Evolutionary conservation across 2,888 invertebrate species (phyloP).

Genomic region (Heliconius sara): DNA sequence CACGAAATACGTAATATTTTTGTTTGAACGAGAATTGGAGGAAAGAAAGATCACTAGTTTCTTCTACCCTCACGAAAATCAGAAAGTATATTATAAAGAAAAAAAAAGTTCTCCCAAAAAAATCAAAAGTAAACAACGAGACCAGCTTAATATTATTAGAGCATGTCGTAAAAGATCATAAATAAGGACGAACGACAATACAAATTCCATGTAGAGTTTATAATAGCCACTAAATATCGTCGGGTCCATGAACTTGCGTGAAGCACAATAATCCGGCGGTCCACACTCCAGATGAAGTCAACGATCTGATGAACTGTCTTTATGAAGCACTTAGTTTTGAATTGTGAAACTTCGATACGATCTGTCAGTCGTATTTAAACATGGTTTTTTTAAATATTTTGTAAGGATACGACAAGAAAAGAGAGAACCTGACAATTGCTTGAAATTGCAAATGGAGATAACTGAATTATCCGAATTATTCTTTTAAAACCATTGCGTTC

Average conservation of each 20-base stretch:
- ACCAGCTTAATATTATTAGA: slow-evolving; percentile 5
- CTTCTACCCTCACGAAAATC: too few species aligned
- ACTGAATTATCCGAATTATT: background rate
- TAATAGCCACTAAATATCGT: slow-evolving; percentile 74
- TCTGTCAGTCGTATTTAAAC: background rate
- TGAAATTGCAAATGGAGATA: background rate
- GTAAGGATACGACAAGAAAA: too few species aligned
- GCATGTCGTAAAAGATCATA: slow-evolving; percentile 48
- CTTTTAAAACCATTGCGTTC: background rate
- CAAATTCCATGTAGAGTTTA: slow-evolving; percentile 28
- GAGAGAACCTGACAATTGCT: background rate
- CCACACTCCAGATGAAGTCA: slow-evolving; percentile 58
- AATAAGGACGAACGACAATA: slow-evolving; percentile 56
- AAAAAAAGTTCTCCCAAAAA: background rate
- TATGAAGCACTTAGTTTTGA: slow-evolving; percentile 18
- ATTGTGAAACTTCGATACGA: slow-evolving; percentile 14
- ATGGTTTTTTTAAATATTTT: background rate
- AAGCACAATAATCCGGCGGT: slow-evolving; percentile 60
- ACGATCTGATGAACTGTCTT: slow-evolving; percentile 46
- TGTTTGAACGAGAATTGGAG: background rate
- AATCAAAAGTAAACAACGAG: background rate
- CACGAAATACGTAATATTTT: background rate
- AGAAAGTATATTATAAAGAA: too few species aligned
- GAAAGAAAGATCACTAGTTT: background rate
- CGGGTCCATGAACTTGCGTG: slow-evolving; percentile 75